Evolutionary conservation across 2,888 invertebrate species (phyloP).

Genomic region (Leptopilina drosophilae): DNA sequence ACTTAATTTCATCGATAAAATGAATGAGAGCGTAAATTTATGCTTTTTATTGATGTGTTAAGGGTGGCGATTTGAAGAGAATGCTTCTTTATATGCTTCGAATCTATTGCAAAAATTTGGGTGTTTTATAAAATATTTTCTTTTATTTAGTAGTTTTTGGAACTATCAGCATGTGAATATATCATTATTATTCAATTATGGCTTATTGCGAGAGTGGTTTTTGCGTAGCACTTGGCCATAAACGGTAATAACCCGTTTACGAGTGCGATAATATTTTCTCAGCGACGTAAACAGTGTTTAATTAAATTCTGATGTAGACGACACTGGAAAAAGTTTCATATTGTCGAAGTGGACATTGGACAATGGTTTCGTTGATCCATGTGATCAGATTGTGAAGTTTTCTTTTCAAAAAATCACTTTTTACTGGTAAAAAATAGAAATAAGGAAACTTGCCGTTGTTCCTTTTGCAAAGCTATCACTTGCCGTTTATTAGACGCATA

Average conservation of each 20-base stretch:
- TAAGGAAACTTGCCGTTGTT: too few relatives aligned
- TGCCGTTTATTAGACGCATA: too few relatives aligned
- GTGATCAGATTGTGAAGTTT: too few relatives aligned
- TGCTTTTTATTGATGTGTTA: not conserved
- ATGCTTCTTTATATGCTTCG: not conserved
- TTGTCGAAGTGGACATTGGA: not conserved
- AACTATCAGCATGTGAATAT: not conserved
- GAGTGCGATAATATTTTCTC: conserved; percentile 40
- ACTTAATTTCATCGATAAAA: conserved; percentile 1
- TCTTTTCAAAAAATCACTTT: too few relatives aligned
- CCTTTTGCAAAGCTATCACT: too few relatives aligned
- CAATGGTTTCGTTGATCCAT: not conserved
- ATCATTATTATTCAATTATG: conserved; percentile 37
- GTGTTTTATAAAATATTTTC: not conserved
- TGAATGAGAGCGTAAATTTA: not conserved
- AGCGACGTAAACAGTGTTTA: conserved; percentile 21
- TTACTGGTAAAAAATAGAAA: too few relatives aligned
- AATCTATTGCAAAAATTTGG: not conserved
- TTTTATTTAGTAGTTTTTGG: not conserved
- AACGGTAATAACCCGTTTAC: conserved; percentile 30
- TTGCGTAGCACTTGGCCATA: conserved; percentile 14
- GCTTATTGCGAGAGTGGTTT: conserved; percentile 12
- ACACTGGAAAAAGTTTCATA: conserved; percentile 2
- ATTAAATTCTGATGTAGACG: conserved; percentile 14
- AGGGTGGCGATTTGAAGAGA: not conserved